These are phyloP conservation scores for Ganaspis sp. DNA, from an alignment of 1,140 invertebrate genomes.

Conservation along the genomic window DNA sequence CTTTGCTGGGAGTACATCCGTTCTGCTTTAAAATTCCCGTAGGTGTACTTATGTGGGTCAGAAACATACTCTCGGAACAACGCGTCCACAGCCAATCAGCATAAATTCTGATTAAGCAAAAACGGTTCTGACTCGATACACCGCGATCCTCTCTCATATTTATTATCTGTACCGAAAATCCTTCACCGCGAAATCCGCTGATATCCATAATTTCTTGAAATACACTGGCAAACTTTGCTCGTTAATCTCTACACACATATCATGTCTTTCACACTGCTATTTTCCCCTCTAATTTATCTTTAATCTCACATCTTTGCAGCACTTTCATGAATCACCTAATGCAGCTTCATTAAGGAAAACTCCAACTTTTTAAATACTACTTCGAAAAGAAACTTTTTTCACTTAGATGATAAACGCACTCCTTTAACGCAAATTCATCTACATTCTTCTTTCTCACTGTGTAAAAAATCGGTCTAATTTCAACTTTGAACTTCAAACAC, in stretches of 20 bases:
- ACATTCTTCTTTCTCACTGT: too few species aligned
- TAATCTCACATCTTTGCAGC: background rate
- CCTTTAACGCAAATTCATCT: too few species aligned
- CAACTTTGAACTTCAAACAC: too few species aligned
- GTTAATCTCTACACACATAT: background rate
- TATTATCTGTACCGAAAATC: background rate
- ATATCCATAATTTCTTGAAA: background rate
- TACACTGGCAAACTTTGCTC: background rate
- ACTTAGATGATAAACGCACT: too few species aligned
- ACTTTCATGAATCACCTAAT: too few species aligned
- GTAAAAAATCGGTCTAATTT: too few species aligned
- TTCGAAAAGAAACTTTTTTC: too few species aligned
- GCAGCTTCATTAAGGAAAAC: too few species aligned
- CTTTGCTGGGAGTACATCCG: conserved; percentile 4
- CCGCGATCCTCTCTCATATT: conserved; percentile 2
- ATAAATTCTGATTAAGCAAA: conserved; percentile 23
- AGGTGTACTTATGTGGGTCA: background rate
- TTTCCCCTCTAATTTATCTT: background rate
- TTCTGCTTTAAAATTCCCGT: conserved; percentile 21
- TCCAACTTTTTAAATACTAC: background rate
- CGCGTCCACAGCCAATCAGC: conserved; percentile 25
- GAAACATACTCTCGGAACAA: background rate
- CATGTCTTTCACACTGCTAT: background rate
- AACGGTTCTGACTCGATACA: background rate
- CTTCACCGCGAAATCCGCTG: background rate